phyloP scores from a whole-genome alignment of 2,888 invertebrate genomes.

The Tryphoninae sp. region DNA sequence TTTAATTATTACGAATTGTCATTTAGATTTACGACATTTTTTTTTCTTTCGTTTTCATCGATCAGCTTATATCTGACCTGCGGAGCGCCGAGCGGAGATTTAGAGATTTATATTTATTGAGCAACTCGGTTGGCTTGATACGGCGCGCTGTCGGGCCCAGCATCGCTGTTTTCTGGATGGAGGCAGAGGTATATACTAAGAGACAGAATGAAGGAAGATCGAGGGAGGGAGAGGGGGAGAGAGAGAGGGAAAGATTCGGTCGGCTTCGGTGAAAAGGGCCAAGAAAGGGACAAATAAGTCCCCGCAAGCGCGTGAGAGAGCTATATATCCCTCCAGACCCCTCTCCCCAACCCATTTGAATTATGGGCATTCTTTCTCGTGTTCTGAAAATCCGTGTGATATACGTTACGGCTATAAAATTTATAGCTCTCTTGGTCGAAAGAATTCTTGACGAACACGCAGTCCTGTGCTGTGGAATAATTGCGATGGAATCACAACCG shows the following conservation, averaged over 20 bases:
- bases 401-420: constrained; percentile 56
- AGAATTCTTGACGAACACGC: constrained; percentile 61
- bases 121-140: constrained; percentile 60
- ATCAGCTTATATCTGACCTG: constrained; percentile 50
- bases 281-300: constrained; percentile 62
- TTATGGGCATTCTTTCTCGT: constrained; percentile 64
- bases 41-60: constrained; percentile 47
- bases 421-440: constrained; percentile 54
- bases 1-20: constrained; percentile 76
- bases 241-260: constrained; percentile 54
- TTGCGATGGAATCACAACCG: constrained; percentile 32
- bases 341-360: constrained; percentile 47
- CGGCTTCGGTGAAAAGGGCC: constrained; percentile 64
- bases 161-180: constrained; percentile 36
- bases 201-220: constrained; percentile 36
- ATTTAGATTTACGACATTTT: constrained; percentile 69
- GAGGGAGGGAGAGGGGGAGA: constrained; percentile 52
- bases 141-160: constrained; percentile 61
- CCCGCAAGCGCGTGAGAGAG: constrained; percentile 56
- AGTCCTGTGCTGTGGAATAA: constrained; percentile 40
- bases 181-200: constrained; percentile 33
- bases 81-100: constrained; percentile 47
- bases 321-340: constrained; percentile 24
- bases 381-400: constrained; percentile 62
- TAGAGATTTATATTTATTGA: constrained; percentile 71